Evolutionary conservation across 1,140 invertebrate genomes (phyloP), one percentile per base, ranked within the genome.

Genomic region (Chlorops oryzae): DNA sequence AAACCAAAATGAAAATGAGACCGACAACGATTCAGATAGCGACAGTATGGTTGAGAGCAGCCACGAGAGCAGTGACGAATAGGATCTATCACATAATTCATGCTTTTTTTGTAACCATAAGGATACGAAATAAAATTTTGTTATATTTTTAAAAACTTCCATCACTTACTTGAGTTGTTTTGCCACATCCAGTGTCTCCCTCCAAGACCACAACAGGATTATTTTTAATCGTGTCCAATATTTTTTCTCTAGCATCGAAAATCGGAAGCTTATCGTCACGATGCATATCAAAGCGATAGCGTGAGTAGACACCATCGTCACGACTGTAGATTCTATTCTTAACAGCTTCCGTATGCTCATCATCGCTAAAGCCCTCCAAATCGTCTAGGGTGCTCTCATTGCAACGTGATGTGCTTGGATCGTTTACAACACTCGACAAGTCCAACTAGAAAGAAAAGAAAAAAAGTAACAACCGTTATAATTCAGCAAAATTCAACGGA

Each of bases 141-240:
- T 32, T 32, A 15, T 32, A 32, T 32, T 32, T 32, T 32, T 15
- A 32, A 32, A 32, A 32, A 22, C 12, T 9, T 27, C 2, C 23
- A 20, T 35, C 4, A 40, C 58, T 59, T 43, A 70, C 67, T 57
- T 95, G 91, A 0, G 91, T 95, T 0, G 90, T 92, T 77, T 95
- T 95, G 2, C 92, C 92, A 50, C 86, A 90, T 7, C 68, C 69
- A 3, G 69, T 72, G 6, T 71, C 65, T 21, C 68, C 69, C 25
- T 67, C 63, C 0, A 72, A 24, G 37, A 72, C 57, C 3, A 71
- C 59, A 5, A 72, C 64, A 0, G 59, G 61, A 54, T 68, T 54
- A 0, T 57, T 50, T 13, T 41, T 51, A 12, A 72, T 64, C 1
- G 56, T 52, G 0, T 37, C 21, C 1, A 71, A 27, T 5, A 72